Evolutionary conservation across 2,113 vertebrate species (phyloP).

Genomic region (Tetrax tetrax): DNA sequence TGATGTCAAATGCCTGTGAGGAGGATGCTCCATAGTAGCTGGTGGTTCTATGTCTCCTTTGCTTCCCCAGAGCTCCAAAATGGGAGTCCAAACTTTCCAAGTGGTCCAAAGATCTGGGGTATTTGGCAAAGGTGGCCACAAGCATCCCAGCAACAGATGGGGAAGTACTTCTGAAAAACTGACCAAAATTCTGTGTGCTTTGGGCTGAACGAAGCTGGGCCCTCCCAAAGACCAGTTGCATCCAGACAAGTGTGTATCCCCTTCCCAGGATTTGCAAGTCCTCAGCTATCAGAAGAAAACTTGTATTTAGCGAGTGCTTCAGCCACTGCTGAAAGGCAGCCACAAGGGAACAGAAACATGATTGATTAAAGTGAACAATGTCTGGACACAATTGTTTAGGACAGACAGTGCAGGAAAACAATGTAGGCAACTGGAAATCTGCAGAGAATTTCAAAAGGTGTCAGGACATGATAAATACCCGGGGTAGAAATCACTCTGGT

Average conservation of each 20-base stretch:
- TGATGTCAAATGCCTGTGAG: background rate
- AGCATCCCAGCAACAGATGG: background rate
- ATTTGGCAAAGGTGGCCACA: background rate
- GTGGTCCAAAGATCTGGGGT: background rate
- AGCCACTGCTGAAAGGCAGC: background rate
- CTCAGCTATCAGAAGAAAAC: background rate
- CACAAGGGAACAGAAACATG: background rate
- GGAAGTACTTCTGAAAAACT: background rate
- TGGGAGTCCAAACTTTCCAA: background rate
- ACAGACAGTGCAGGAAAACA: background rate
- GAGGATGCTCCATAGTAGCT: background rate
- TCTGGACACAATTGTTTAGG: background rate
- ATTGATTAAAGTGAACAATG: background rate
- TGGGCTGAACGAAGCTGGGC: background rate
- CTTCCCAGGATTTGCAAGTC: background rate
- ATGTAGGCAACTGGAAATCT: background rate
- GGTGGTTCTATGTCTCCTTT: background rate
- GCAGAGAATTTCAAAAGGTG: background rate
- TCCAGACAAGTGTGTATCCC: fast-evolving
- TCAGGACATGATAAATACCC: background rate
- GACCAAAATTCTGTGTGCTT: background rate
- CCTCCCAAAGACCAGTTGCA: background rate
- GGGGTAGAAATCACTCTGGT: background rate
- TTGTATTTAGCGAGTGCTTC: background rate
- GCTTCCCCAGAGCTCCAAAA: background rate